These are phyloP conservation scores for Cirrhinus molitorella DNA, from an alignment of 2,797 vertebrate genomes.

Conservation along the genomic window DNA sequence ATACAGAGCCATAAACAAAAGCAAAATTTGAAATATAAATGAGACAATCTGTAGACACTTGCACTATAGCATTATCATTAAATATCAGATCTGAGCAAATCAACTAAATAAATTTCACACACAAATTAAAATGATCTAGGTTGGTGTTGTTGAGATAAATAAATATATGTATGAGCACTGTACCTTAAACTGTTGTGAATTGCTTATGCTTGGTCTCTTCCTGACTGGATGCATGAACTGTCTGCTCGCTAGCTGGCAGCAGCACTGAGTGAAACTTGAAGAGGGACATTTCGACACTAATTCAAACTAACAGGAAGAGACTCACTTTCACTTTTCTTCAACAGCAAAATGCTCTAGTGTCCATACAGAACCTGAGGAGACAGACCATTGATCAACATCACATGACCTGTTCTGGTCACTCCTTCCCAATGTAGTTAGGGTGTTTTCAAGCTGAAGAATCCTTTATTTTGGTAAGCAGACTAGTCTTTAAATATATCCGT, in stretches of 20 bases:
- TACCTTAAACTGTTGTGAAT: slow-evolving; percentile 44
- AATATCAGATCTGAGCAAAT: background rate
- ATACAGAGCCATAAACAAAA: background rate
- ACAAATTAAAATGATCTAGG: background rate
- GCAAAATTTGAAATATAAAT: background rate
- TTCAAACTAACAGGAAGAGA: slow-evolving; percentile 68
- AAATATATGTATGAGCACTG: background rate
- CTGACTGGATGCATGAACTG: slow-evolving; percentile 20
- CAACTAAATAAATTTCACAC: background rate
- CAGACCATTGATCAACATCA: background rate
- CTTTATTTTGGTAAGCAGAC: too few species aligned
- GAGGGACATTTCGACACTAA: slow-evolving; percentile 58
- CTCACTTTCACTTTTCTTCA: slow-evolving; percentile 30
- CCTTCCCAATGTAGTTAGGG: too few species aligned
- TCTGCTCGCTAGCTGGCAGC: background rate
- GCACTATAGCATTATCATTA: background rate
- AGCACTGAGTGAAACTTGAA: slow-evolving; percentile 62
- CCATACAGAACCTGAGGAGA: background rate
- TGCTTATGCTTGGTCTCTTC: slow-evolving; percentile 2
- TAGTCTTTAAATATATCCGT: too few species aligned
- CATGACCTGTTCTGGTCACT: too few species aligned
- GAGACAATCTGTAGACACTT: background rate
- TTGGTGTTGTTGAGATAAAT: background rate
- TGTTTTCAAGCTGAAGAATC: too few species aligned
- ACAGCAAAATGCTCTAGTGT: background rate